Percentiles rank a stretch among this genome's conserved stretches.
Conservation (phyloP, 2,113 vertebrate genomes). For the Anolis carolinensis region DNA sequence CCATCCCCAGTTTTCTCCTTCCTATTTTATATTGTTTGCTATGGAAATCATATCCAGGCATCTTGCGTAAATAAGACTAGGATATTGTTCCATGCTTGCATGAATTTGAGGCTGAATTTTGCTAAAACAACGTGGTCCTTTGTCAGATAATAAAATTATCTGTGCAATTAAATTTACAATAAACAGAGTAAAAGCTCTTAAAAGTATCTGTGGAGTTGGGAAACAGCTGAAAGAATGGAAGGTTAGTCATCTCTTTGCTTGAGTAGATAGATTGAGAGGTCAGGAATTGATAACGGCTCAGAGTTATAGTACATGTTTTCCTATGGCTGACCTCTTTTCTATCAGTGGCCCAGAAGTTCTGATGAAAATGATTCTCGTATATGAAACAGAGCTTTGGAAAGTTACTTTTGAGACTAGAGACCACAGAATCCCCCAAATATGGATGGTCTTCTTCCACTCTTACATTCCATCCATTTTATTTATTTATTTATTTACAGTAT, state of each 20-base stretch:
- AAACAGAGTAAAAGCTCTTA: slow-evolving; percentile 17
- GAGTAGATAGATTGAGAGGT: too few species aligned
- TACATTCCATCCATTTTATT: neutral
- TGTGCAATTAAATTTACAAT: slow-evolving; percentile 28
- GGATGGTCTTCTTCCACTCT: neutral
- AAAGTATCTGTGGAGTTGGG: neutral
- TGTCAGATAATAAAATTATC: slow-evolving; percentile 40
- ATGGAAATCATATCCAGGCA: slow-evolving; percentile 42
- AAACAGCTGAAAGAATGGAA: neutral
- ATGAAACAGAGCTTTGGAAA: too few species aligned
- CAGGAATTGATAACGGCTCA: too few species aligned
- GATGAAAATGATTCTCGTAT: too few species aligned
- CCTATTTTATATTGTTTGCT: slow-evolving; percentile 44
- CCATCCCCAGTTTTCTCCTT: slow-evolving; percentile 42
- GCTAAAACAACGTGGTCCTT: slow-evolving; percentile 33
- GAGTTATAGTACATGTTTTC: too few species aligned
- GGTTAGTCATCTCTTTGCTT: too few species aligned
- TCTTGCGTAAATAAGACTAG: slow-evolving; percentile 43
- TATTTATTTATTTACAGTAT: too few species aligned
- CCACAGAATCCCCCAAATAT: too few species aligned
- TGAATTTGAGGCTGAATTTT: slow-evolving; percentile 24
- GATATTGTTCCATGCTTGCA: neutral
- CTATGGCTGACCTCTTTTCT: too few species aligned
- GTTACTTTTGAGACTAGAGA: too few species aligned
- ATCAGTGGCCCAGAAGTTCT: too few species aligned